A percentile compares a stretch with the other conserved stretches of the same genome.
These are phyloP conservation scores for Penaeus indicus DNA, from an alignment of 1,140 invertebrate species.

Conservation along the genomic window DNA sequence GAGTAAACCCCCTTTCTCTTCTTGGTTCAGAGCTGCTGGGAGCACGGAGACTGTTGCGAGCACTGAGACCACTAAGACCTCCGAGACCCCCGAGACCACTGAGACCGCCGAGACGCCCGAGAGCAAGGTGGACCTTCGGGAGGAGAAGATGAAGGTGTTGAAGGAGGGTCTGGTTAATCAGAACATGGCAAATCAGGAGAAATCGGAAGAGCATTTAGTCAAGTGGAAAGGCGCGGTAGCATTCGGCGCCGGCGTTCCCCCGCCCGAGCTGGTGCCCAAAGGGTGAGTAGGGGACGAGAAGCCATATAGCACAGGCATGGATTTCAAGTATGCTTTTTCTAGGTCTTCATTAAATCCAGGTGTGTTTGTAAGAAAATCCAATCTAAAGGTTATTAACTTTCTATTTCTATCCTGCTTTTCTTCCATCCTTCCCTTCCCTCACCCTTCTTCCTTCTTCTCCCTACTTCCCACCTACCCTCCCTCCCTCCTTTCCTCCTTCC, in stretches of 20 bases:
- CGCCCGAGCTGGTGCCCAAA: conserved; percentile 15
- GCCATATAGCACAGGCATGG: neutral
- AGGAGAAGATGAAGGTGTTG: conserved; percentile 71
- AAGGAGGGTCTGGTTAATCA: conserved; percentile 69
- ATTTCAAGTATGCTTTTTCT: neutral
- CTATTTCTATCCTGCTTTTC: neutral
- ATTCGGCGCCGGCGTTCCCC: conserved; percentile 8
- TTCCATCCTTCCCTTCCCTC: neutral
- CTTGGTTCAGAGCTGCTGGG: too few species aligned
- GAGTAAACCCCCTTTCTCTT: too few species aligned
- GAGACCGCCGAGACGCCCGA: neutral
- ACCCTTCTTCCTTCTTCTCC: too few species aligned
- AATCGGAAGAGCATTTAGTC: conserved; percentile 65
- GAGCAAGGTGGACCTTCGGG: conserved; percentile 66
- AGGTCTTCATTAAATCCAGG: neutral
- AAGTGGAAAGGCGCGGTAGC: conserved; percentile 67
- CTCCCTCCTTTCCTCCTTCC: too few species aligned
- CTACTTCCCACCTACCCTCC: too few species aligned
- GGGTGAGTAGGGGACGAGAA: neutral
- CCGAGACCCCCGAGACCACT: neutral
- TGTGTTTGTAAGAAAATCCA: neutral
- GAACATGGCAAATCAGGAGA: conserved; percentile 67
- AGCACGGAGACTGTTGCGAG: too few species aligned
- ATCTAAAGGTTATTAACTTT: too few species aligned
- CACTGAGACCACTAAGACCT: neutral